These are phyloP conservation scores for Octodon degus DNA, from an alignment of 2,113 vertebrate genomes.

Conservation along the genomic window DNA sequence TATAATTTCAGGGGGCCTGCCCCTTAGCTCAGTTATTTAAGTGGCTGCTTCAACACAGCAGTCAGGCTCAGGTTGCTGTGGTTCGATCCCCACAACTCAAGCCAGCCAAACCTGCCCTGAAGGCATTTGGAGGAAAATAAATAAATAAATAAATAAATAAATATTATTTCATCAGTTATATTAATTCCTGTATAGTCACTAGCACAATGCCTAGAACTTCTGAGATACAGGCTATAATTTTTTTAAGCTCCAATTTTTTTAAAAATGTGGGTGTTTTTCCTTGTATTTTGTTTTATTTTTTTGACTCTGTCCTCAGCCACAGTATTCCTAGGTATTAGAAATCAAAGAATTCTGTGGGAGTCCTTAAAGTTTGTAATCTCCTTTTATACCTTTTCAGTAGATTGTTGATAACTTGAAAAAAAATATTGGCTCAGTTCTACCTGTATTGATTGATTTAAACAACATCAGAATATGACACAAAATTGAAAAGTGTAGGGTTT, in stretches of 20 bases:
- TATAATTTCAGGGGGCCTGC: not conserved
- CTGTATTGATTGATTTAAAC: not conserved
- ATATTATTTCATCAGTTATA: not conserved
- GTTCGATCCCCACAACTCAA: too few relatives aligned
- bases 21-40: too few relatives aligned
- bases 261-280: not conserved
- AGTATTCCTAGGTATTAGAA: not conserved
- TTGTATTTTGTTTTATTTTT: not conserved
- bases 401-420: not conserved
- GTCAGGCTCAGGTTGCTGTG: too few relatives aligned
- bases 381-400: not conserved
- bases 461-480: not conserved
- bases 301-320: not conserved
- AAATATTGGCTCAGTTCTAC: not conserved
- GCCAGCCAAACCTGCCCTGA: too few relatives aligned
- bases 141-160: not conserved
- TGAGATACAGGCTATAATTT: not conserved
- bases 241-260: not conserved
- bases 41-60: too few relatives aligned
- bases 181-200: not conserved
- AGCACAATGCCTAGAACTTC: not conserved
- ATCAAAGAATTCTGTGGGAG: not conserved
- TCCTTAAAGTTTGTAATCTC: not conserved
- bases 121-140: too few relatives aligned
- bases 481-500: constrained; percentile 6